Conservation (phyloP, 1,140 invertebrate genomes). For the Myzus persicae region DNA sequence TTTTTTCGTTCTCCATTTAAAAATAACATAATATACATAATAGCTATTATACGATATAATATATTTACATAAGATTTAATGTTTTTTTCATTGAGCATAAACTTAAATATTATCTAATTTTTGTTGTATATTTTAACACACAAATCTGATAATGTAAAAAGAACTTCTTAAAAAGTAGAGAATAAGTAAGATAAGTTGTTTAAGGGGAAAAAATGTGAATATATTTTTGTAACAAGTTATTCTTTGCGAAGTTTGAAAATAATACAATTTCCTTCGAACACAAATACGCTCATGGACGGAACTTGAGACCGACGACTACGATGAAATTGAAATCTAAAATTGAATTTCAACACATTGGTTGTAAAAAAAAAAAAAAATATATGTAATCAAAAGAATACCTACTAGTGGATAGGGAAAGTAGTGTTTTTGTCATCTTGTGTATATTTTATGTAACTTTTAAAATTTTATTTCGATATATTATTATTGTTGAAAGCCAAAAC, state of each 20-base stretch:
- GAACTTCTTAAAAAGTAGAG: conserved; percentile 41
- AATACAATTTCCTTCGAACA: conserved; percentile 27
- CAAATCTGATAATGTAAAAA: conserved; percentile 45
- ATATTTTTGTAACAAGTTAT: conserved; percentile 46
- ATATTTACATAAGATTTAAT: conserved; percentile 22
- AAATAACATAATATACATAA: background rate
- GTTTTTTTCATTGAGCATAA: conserved; percentile 27
- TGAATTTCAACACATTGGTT: conserved; percentile 38
- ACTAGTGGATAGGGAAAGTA: background rate
- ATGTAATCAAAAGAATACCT: conserved; percentile 42
- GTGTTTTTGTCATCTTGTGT: background rate
- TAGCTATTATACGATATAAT: conserved; percentile 10
- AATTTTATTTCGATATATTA: background rate
- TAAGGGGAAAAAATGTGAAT: conserved; percentile 36
- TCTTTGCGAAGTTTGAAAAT: conserved; percentile 31
- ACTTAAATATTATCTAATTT: conserved; percentile 49
- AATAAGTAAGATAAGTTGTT: conserved; percentile 9
- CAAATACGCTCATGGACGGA: conserved; percentile 3
- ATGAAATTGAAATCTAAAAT: conserved; percentile 45
- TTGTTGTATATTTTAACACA: conserved; percentile 20
- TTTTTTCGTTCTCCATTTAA: background rate
- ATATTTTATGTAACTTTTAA: background rate
- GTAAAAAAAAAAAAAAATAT: background rate
- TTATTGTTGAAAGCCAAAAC: background rate
- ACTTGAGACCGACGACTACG: background rate